Evolutionary conservation across 2,113 vertebrate species (phyloP).

Genomic region (Centrocercus urophasianus): DNA sequence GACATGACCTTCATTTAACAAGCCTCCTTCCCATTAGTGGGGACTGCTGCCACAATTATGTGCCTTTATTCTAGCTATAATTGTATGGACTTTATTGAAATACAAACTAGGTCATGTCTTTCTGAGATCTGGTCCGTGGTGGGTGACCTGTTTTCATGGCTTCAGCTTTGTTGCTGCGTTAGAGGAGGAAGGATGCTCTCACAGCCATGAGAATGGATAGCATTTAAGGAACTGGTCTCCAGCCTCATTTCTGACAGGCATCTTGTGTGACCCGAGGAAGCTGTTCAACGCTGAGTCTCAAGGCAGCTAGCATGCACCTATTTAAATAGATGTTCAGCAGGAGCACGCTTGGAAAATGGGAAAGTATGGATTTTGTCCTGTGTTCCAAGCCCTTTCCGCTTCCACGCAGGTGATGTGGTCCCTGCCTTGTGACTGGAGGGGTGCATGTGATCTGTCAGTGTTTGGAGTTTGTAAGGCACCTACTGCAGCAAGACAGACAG

Average conservation of each 20-base stretch:
- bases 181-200: neutral
- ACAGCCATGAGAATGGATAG: neutral
- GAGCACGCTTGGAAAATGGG: neutral
- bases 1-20: slow-evolving; percentile 41
- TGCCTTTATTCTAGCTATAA: neutral
- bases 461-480: neutral
- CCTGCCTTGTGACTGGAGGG: accelerated
- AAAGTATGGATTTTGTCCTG: neutral
- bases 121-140: neutral
- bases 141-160: neutral
- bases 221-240: neutral
- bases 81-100: slow-evolving; percentile 7
- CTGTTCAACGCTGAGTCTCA: neutral
- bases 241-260: accelerated
- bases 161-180: neutral
- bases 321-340: neutral
- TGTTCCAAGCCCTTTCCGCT: neutral
- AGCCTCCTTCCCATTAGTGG: slow-evolving; percentile 17
- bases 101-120: neutral
- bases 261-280: neutral
- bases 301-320: neutral
- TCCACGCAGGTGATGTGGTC: accelerated
- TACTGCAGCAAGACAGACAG: neutral
- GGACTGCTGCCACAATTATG: neutral
- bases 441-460: accelerated